These are phyloP conservation scores for Sternotherus odoratus DNA, from an alignment of 2,797 vertebrate species.

Conservation along the genomic window DNA sequence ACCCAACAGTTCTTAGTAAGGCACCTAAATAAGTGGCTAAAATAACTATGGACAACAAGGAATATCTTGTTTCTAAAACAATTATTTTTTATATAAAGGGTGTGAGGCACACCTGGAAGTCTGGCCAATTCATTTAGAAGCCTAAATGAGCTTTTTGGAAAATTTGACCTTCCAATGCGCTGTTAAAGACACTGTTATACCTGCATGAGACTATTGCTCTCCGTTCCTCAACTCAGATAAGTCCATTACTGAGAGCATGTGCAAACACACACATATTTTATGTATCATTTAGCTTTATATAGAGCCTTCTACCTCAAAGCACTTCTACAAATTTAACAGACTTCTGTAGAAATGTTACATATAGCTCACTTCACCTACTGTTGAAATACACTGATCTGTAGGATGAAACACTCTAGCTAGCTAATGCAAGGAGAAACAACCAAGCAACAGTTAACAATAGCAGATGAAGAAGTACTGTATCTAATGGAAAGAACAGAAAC, in stretches of 20 bases:
- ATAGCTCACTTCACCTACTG: background rate
- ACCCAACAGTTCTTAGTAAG: background rate
- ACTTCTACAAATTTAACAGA: background rate
- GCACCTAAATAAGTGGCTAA: background rate
- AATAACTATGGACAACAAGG: background rate
- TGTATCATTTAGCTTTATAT: background rate
- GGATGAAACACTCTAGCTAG: background rate
- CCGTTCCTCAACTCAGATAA: background rate
- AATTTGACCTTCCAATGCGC: constrained; percentile 11
- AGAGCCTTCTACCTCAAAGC: background rate
- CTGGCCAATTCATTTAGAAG: background rate
- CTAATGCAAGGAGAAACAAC: background rate
- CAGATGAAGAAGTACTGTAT: background rate
- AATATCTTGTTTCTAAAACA: background rate
- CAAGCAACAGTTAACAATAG: background rate
- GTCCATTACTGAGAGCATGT: background rate
- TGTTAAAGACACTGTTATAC: constrained; percentile 19
- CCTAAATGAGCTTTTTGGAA: constrained; percentile 36
- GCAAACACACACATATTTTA: background rate
- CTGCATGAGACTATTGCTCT: background rate
- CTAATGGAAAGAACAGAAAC: background rate
- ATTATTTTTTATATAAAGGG: constrained; percentile 27
- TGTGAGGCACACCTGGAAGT: constrained; percentile 20
- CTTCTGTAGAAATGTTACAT: background rate
- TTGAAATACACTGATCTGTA: background rate